Conservation (phyloP, 2,888 invertebrate genomes). For the Galeruca laticollis region DNA sequence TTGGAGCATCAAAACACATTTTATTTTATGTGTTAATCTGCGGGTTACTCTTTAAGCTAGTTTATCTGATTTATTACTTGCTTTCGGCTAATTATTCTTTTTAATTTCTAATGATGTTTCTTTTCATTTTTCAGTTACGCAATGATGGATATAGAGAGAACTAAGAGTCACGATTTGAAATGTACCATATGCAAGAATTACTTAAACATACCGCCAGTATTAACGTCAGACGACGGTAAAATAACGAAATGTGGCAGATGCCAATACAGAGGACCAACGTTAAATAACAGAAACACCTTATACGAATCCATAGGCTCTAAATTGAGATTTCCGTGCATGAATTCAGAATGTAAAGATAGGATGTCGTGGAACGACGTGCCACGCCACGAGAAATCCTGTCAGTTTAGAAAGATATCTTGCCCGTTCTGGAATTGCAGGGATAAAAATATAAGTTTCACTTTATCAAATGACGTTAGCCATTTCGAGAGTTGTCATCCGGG, state of each 20-base stretch:
- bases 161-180: conserved; percentile 40
- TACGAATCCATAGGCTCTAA: conserved; percentile 48
- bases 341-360: conserved; percentile 38
- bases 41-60: too few relatives aligned
- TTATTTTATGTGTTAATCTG: too few relatives aligned
- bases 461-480: conserved; percentile 40
- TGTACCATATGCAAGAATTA: conserved; percentile 47
- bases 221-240: conserved; percentile 46
- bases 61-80: too few relatives aligned
- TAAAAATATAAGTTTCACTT: conserved; percentile 38
- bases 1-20: too few relatives aligned
- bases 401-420: conserved; percentile 38
- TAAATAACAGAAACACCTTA: conserved; percentile 44
- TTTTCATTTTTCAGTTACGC: conserved; percentile 3
- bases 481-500: conserved; percentile 47
- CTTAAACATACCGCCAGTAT: conserved; percentile 46
- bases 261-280: conserved; percentile 33
- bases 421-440: conserved; percentile 48
- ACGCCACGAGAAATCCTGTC: conserved; percentile 44
- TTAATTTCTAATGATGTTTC: neutral
- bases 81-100: neutral
- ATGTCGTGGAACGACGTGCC: conserved; percentile 43
- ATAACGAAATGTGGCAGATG: conserved; percentile 47
- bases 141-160: conserved; percentile 41
- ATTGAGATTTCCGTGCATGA: conserved; percentile 44